Evolutionary conservation across 2,113 vertebrate genomes (phyloP), one percentile per base, ranked within the genome.

Genomic region (Microtus oregoni): DNA sequence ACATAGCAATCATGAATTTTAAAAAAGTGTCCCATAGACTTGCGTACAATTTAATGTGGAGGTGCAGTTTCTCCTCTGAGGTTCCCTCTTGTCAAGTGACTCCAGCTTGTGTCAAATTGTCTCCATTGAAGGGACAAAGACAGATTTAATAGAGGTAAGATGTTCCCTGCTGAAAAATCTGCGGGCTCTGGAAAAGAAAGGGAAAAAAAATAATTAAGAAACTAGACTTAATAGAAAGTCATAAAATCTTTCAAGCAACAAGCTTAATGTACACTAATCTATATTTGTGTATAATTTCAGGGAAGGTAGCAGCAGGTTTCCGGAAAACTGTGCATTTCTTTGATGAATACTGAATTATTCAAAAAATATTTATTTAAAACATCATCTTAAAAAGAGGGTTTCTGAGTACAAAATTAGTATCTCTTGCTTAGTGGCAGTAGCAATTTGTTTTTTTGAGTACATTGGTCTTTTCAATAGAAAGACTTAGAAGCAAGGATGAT

Each of bases 151-250:
- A 8, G 26, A 85, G 10, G 91, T 88, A 58, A 82, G 12, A 86
- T 72, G 65, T 72, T 88, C 1, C 13, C 72, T 78, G 9, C 19
- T 75, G 5, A 9, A 85, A 79, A 70, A 61, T 91, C 24, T 50
- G 44, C 58, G 3, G 63, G 14, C 4, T 89, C 1, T 78, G 83
- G 41, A 97, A 94, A 94, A 86, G 32, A 77, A 91, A 86, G 35
- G 14, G 35, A 88, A 61, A 24, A 24, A 7, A 24, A 2, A 47
- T 1, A 73, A 44, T 86, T 86, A 91, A 91, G 52, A 88, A 94
- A 89, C 78, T 73, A 24, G 4, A 0, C 4, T 61, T 93, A 30
- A 24, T n/a, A 12, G 7, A 89, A 47, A 35, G 28, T 83, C 79
- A 70, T 26, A 82, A 44, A 83, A 14, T 90, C 12, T 24, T 89